Conservation (phyloP, 2,113 vertebrate species). For the Acanthochromis polyacanthus region DNA sequence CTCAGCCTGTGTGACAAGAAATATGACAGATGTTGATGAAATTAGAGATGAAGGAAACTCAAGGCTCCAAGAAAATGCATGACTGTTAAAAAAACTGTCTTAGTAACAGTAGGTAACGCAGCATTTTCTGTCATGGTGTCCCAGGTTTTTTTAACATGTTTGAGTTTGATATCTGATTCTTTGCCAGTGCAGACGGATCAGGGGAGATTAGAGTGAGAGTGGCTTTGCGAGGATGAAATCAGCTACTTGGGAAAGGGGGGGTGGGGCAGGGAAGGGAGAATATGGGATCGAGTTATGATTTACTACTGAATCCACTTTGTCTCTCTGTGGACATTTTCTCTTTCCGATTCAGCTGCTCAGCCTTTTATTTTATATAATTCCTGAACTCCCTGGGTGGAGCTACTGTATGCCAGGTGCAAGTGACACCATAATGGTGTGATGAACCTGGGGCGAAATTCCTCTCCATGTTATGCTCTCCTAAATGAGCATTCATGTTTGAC, state of each 20-base stretch:
- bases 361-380: constrained; percentile 16
- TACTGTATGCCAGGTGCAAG: constrained; percentile 35
- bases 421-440: constrained; percentile 27
- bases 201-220: constrained; percentile 78
- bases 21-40: not conserved
- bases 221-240: constrained; percentile 80
- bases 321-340: constrained; percentile 12
- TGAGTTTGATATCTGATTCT: constrained; percentile 73
- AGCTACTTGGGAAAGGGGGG: constrained; percentile 71
- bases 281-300: constrained; percentile 38
- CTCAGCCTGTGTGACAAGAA: constrained; percentile 36
- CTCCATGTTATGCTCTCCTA: constrained; percentile 34
- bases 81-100: not conserved
- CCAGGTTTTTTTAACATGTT: constrained; percentile 39
- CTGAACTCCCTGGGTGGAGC: not conserved
- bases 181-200: constrained; percentile 75
- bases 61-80: not conserved
- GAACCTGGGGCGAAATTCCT: constrained; percentile 3
- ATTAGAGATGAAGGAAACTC: not conserved
- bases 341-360: constrained; percentile 6
- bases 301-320: constrained; percentile 39
- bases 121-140: constrained; percentile 22
- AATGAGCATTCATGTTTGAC: constrained; percentile 3
- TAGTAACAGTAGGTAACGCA: constrained; percentile 1
- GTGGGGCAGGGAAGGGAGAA: constrained; percentile 27